Base-by-base conservation (phyloP, 2,888 invertebrate species). In the Willowsia nigromaculata region DNA sequence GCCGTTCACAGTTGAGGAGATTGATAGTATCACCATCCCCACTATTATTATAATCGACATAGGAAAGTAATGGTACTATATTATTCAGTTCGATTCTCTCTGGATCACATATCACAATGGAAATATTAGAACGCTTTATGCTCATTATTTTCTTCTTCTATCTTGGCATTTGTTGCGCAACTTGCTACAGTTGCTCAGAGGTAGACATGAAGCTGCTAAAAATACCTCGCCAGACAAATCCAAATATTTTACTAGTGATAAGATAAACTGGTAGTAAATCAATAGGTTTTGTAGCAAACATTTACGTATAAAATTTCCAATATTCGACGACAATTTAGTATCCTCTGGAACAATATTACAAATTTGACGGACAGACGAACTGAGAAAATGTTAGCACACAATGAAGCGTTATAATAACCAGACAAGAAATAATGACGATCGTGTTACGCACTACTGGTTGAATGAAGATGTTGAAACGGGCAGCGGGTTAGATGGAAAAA, bases 381-480 rank as follows among this genome's bases (percentile, higher is more conserved):
- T 3, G 43, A 43, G 6, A 6, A 13, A 43, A 6, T 43, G 9
- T 43, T 43, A 6, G 4, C 9, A 6, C 9, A 9, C 43, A 13
- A 43, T 43, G 11, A 43, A 43, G 43, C 13, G 37, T 4, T 37
- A 37, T 43, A 13, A 43, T 43, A 43, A 43, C 43, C 43, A 43
- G 43, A n/a, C n/a, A n/a, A n/a, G 59, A 47, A 74, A 62, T 81
- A 78, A 53, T 78, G 53, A 30, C 53, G 50, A 27, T 27, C 27
- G 9, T 27, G 65, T 37, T 59, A 68, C 22, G 27, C 68, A 33
- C 83, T 83, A 18, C 50, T 50, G 68, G 33, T 22, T 81, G 59
- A 81, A 50, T 68, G 83, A 83, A 18, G 62, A 81, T 40, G 40
- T 33, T 40, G 65, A 65, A 71, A 71, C 18, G 18, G 18, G 56